Base-by-base conservation (phyloP, 2,113 vertebrate genomes). In the Chamaea fasciata region DNA sequence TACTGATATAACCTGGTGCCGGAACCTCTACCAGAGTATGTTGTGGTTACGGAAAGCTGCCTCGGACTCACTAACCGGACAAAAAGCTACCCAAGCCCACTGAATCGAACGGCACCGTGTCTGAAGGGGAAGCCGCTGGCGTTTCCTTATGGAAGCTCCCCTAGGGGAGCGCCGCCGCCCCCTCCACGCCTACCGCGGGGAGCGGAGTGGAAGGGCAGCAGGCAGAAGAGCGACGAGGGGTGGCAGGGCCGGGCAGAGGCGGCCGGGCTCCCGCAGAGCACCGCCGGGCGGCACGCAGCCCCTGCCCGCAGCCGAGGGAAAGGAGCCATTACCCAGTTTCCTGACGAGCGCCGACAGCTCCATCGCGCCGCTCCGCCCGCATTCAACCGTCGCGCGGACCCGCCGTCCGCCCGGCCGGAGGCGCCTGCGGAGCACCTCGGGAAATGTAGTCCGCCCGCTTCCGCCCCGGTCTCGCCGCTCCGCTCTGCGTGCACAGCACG, bases 311-410 rank as follows among this genome's bases (percentile, higher is more conserved):
- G 60, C 15, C 39, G 14, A 33, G 3, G 24, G 26, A 27, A 13
- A n/a, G 42, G 30, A 94, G 17, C 59, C 77, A 64, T 97, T 96
- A 99, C 99, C 98, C 63, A 98, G 98, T 92, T 99, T 99, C 96
- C 98, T 98, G 93, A 99, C 98, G 59, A 99, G 96, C 4, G 97
- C 41, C 4, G 98, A 97, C 71, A 99, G 70, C 98, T 98, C 98
- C 93, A 87, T 92, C 14, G 64, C 88, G 42, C 76, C 28, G 14
- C 33, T 28, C 64, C 13, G 42, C 76, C 62, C 6, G 26, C 39
- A 68, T 95, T 97, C 94, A 97, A 96, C 95, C 21, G 60, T 82
- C 97, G 92, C 97, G 96, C 97, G 46, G 33, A 3, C 37, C 78
- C 44, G 59, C 83, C 47, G 65, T 70, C 85, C 42, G 65, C 65